phyloP scores from a whole-genome alignment of 1,140 invertebrate species.

The Drosophila subpulchrella region DNA sequence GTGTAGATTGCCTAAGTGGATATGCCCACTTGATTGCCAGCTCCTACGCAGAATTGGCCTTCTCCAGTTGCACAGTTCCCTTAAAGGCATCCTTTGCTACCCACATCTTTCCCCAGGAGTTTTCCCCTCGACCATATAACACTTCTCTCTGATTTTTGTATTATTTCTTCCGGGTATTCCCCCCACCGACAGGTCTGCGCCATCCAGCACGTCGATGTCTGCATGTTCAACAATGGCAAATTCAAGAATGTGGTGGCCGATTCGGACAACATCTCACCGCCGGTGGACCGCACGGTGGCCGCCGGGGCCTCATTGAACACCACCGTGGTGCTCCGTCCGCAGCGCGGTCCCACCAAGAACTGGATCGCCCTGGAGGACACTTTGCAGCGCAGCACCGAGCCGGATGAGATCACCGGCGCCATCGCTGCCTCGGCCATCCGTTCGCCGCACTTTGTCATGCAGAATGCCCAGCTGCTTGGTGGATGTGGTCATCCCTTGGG shows the following conservation, averaged over 20 bases:
- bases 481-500: constrained; percentile 27
- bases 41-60: no score
- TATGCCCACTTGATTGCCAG: no score
- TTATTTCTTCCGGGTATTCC: background rate
- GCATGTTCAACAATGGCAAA: constrained; percentile 99
- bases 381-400: constrained; percentile 77
- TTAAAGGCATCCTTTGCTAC: no score
- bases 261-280: constrained; percentile 87
- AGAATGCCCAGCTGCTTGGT: constrained; percentile 46
- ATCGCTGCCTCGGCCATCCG: constrained; percentile 81
- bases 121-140: no score
- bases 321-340: constrained; percentile 88
- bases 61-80: no score
- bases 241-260: constrained; percentile 99
- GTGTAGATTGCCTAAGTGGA: no score
- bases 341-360: constrained; percentile 86
- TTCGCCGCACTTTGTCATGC: constrained; percentile 67
- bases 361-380: constrained; percentile 84
- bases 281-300: constrained; percentile 84
- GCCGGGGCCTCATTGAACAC: constrained; percentile 87
- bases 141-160: background rate
- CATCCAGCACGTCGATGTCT: constrained; percentile 98
- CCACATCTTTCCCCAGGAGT: no score
- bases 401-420: constrained; percentile 78
- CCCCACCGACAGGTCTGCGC: constrained; percentile 89